Base-by-base conservation (phyloP, 37 sponge, comb jelly and placozoan genomes). In the Diacarnus erythraeanus region DNA sequence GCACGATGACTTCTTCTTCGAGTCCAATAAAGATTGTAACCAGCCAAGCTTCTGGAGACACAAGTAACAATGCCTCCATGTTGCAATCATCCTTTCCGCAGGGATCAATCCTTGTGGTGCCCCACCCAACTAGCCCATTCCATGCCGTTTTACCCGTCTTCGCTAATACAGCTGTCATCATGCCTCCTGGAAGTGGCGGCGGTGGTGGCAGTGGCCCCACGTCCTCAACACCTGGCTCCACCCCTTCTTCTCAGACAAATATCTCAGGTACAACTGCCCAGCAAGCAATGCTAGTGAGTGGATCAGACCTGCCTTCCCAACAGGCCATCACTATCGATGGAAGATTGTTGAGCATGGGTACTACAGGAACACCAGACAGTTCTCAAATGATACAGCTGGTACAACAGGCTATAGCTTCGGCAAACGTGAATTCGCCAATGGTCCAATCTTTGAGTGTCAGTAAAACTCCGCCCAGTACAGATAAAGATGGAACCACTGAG, bases 71-170 rank as follows among this genome's bases (percentile, higher is more conserved):
- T 15, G 23, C 40, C 22, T 20, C 68, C 2, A 27, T 80, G 29
- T 37, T 71, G 30, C 72, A 51, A 37, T 27, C 61, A 3, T n/a
- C 81, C 3, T 80, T 80, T n/a, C 81, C 81, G 22, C 81, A 80
- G 30, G 72, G 81, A 23, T 80, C 86, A 4, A 86, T 86, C 29
- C 80, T 86, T 3, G 80, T 86, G 0, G 74, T 86, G 12, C 86
- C 80, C 6, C 74, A 78, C 17, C 54, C 71, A 17, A 12, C 30
- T 2, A 33, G 66, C 33, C 38, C 58, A 0, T 77, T 69, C 41
- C 78, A 77, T 17, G 63, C 72, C 12, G 74, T 85, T 3, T 35
- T 86, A 3, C 86, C 85, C 42, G 73, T 85, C 12, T 77, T 86
- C 40, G 80, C 75, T 15, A 79, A 79, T 37, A 86, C 75, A 4